Evolutionary conservation across 2,888 invertebrate genomes (phyloP).

Genomic region (Oxycera nigricornis): DNA sequence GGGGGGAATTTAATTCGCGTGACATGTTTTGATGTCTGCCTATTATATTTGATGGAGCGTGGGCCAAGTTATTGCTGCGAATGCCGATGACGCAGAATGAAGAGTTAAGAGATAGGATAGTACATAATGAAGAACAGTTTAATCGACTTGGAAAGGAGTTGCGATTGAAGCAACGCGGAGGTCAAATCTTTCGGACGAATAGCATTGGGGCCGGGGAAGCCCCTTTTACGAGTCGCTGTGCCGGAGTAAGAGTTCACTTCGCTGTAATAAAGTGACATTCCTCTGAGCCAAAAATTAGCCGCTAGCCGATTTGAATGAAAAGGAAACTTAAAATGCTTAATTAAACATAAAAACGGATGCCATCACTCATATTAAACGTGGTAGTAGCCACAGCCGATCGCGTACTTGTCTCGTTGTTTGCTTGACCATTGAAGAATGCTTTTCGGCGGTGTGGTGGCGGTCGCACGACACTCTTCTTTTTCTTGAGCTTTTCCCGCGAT

Average conservation of each 20-base stretch:
- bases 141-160: too few relatives aligned
- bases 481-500: not conserved
- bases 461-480: not conserved
- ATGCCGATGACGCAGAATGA: not conserved
- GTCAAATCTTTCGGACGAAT: too few relatives aligned
- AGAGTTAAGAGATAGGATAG: too few relatives aligned
- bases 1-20: not conserved
- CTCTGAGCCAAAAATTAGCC: too few relatives aligned
- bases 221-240: too few relatives aligned
- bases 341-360: constrained; percentile 15
- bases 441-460: not conserved
- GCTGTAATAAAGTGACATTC: too few relatives aligned
- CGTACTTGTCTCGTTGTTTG: constrained; percentile 12
- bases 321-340: not conserved
- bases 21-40: not conserved
- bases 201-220: too few relatives aligned
- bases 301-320: too few relatives aligned
- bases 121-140: too few relatives aligned
- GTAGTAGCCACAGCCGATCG: not conserved
- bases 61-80: not conserved
- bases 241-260: too few relatives aligned
- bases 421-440: not conserved
- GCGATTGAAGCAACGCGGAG: too few relatives aligned
- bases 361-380: not conserved
- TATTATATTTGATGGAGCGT: not conserved